These are phyloP conservation scores for Agrypnia vestita DNA, from an alignment of 1,140 invertebrate species.

Conservation along the genomic window DNA sequence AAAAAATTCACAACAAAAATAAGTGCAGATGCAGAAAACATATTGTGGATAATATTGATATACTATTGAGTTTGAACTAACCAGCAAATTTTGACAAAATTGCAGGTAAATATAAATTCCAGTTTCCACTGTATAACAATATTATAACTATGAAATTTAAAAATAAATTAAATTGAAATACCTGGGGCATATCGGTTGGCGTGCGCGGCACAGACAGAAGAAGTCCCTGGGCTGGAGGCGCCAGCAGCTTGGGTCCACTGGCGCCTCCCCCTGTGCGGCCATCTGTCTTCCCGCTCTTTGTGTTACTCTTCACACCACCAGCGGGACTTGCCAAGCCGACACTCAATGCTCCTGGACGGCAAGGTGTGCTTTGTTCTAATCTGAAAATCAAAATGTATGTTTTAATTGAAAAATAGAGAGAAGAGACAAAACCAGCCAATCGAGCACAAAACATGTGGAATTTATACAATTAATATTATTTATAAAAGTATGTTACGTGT, in stretches of 20 bases:
- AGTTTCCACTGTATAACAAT: too few species aligned
- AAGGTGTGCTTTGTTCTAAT: slow-evolving; percentile 46
- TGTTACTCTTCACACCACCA: neutral
- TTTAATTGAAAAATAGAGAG: neutral
- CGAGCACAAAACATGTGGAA: neutral
- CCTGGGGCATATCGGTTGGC: slow-evolving; percentile 74
- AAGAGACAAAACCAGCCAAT: too few species aligned
- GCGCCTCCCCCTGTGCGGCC: neutral
- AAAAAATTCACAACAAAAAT: too few species aligned
- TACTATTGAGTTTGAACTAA: too few species aligned
- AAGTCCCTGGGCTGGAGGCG: slow-evolving; percentile 62
- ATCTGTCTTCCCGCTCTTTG: neutral
- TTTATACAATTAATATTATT: neutral
- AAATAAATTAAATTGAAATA: slow-evolving; percentile 55
- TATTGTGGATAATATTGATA: too few species aligned
- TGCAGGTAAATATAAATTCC: too few species aligned
- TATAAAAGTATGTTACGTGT: too few species aligned
- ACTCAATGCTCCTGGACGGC: slow-evolving; percentile 9
- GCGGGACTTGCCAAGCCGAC: neutral
- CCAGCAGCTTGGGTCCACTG: slow-evolving; percentile 64
- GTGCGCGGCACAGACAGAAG: slow-evolving; percentile 76
- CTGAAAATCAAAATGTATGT: slow-evolving; percentile 26
- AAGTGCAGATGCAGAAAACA: too few species aligned
- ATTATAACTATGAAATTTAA: neutral
- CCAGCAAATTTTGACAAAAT: too few species aligned